Conservation (phyloP, 2,888 invertebrate species). For the Cremastinae sp. region DNA sequence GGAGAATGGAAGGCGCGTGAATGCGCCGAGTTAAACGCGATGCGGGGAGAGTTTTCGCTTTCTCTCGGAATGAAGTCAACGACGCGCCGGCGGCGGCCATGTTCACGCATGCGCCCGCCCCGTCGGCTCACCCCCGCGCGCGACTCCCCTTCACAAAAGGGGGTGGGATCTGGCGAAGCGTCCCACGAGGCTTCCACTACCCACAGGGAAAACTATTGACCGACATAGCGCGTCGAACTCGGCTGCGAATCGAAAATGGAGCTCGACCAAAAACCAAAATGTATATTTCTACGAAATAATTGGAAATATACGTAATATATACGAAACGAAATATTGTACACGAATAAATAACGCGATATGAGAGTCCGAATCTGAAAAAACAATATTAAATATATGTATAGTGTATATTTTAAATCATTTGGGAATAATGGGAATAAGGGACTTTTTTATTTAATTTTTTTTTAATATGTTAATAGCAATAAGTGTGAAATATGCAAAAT, state of each 20-base stretch:
- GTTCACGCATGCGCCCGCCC: constrained; percentile 77
- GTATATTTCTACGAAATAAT: constrained; percentile 5
- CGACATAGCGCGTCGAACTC: constrained; percentile 35
- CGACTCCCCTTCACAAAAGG: constrained; percentile 62
- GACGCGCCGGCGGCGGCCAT: constrained; percentile 76
- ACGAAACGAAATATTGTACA: too few species aligned
- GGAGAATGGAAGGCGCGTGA: constrained; percentile 60
- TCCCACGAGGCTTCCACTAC: constrained; percentile 53
- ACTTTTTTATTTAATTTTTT: too few species aligned
- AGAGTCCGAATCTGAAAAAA: too few species aligned
- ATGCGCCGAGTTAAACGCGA: constrained; percentile 52
- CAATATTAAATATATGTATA: too few species aligned
- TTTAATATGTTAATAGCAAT: too few species aligned
- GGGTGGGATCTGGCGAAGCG: constrained; percentile 66
- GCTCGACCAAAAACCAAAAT: constrained; percentile 8
- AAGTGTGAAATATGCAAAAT: too few species aligned
- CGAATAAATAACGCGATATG: too few species aligned
- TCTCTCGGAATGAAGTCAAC: constrained; percentile 68
- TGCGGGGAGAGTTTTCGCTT: constrained; percentile 64
- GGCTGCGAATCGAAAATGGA: constrained; percentile 21
- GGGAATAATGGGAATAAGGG: too few species aligned
- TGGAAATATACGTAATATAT: background rate
- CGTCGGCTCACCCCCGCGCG: constrained; percentile 65
- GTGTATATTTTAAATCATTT: too few species aligned
- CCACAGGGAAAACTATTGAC: constrained; percentile 68